A percentile compares a stretch with the other conserved stretches of the same genome.
These are phyloP conservation scores for Colistium nudipinnis DNA, from an alignment of 2,113 vertebrate species.

Conservation along the genomic window DNA sequence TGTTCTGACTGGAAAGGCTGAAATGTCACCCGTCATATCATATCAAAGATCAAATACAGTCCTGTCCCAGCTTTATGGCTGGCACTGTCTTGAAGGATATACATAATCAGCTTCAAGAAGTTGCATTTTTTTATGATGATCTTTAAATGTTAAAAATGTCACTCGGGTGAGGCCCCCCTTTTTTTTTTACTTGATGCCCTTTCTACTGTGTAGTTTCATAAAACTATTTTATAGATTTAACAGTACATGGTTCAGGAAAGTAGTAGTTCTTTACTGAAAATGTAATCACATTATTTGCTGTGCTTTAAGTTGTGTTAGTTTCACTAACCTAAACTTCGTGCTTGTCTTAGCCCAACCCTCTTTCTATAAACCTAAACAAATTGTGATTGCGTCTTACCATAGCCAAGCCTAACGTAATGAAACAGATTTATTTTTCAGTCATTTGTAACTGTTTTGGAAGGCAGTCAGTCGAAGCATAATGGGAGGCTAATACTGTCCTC, in stretches of 20 bases:
- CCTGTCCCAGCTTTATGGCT: constrained; percentile 13
- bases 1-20: constrained; percentile 58
- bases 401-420: neutral
- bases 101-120: neutral
- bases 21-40: constrained; percentile 48
- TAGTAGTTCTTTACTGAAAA: too few relatives aligned
- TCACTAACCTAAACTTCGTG: neutral
- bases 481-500: too few relatives aligned
- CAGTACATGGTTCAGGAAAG: too few relatives aligned
- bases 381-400: neutral
- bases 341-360: neutral
- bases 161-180: neutral
- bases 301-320: too few relatives aligned
- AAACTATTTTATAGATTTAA: too few relatives aligned
- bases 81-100: neutral
- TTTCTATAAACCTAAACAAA: neutral
- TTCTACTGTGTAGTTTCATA: too few relatives aligned
- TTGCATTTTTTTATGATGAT: neutral
- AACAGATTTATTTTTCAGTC: too few relatives aligned
- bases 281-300: too few relatives aligned
- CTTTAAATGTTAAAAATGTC: constrained; percentile 15
- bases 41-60: constrained; percentile 40
- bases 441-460: too few relatives aligned
- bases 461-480: too few relatives aligned
- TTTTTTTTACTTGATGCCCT: neutral